Conservation (phyloP, 1,140 invertebrate genomes). For the Papilio polytes region DNA sequence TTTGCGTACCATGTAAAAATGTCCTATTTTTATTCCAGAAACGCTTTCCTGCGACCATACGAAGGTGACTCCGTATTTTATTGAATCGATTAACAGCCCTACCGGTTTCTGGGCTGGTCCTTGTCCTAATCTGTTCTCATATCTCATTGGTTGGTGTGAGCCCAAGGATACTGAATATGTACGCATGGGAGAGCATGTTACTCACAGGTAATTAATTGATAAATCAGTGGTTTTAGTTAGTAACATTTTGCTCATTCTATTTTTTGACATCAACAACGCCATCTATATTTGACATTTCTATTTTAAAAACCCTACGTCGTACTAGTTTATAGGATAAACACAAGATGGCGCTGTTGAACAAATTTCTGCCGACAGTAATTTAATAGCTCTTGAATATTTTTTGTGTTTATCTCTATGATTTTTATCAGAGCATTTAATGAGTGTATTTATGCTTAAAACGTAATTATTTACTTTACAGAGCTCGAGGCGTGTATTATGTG, state of each 20-base stretch:
- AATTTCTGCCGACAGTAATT: too few relatives aligned
- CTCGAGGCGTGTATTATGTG: conserved; percentile 92
- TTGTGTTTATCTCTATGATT: too few relatives aligned
- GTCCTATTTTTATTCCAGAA: conserved; percentile 83
- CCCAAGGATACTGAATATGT: conserved; percentile 90
- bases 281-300: too few relatives aligned
- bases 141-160: conserved; percentile 92
- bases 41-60: conserved; percentile 94
- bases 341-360: too few relatives aligned
- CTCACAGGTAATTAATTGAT: conserved; percentile 85
- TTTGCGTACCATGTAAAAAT: not conserved
- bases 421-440: too few relatives aligned
- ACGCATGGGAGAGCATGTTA: conserved; percentile 92
- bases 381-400: too few relatives aligned
- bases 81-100: conserved; percentile 92
- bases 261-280: too few relatives aligned
- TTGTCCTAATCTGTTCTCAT: conserved; percentile 91
- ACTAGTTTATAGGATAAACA: too few relatives aligned
- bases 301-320: too few relatives aligned
- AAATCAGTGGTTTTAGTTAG: not conserved
- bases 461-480: conserved; percentile 83
- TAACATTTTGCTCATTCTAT: too few relatives aligned
- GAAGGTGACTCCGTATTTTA: conserved; percentile 94
- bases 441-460: too few relatives aligned
- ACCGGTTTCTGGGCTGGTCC: conserved; percentile 92